These are phyloP conservation scores for Thamnaconus septentrionalis DNA, from an alignment of 2,113 vertebrate species.

Conservation along the genomic window DNA sequence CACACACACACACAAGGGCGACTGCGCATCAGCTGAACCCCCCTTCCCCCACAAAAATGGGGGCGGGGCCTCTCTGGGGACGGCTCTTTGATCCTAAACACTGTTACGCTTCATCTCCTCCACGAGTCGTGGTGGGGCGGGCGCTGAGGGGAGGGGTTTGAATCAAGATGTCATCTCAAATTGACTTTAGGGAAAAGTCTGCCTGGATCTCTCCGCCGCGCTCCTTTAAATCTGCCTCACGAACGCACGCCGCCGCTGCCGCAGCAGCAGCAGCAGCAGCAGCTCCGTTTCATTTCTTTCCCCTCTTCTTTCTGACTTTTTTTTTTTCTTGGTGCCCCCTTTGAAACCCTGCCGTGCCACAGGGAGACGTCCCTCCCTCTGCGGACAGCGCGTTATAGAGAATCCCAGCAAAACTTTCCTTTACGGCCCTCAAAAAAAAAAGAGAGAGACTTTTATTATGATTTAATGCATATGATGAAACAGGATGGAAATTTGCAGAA, in stretches of 20 bases:
- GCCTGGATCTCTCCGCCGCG: conserved; percentile 59
- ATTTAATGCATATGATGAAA: conserved; percentile 67
- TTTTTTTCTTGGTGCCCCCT: conserved; percentile 53
- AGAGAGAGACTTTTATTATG: conserved; percentile 30
- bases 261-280: too few relatives aligned
- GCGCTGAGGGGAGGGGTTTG: conserved; percentile 52
- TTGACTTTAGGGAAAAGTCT: conserved; percentile 68
- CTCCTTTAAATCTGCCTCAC: conserved; percentile 59
- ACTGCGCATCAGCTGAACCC: conserved; percentile 16
- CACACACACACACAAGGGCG: conserved; percentile 28
- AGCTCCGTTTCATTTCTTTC: conserved; percentile 5
- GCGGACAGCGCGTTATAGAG: conserved; percentile 48
- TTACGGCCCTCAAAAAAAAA: conserved; percentile 18
- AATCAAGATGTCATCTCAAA: conserved; percentile 79
- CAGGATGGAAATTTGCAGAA: conserved; percentile 64
- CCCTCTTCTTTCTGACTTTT: conserved; percentile 56
- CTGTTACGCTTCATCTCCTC: conserved; percentile 64
- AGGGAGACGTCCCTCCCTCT: conserved; percentile 56
- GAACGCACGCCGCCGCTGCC: conserved; percentile 30
- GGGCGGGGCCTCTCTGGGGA: conserved; percentile 46
- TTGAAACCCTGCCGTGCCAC: conserved; percentile 66
- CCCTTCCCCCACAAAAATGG: too few relatives aligned
- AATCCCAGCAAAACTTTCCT: conserved; percentile 38
- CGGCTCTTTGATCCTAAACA: conserved; percentile 76
- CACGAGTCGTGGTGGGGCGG: conserved; percentile 37